Percentiles rank a stretch among this genome's conserved stretches.
phyloP scores from a whole-genome alignment of 2,888 invertebrate genomes.

The Dromius quadrimaculatus region DNA sequence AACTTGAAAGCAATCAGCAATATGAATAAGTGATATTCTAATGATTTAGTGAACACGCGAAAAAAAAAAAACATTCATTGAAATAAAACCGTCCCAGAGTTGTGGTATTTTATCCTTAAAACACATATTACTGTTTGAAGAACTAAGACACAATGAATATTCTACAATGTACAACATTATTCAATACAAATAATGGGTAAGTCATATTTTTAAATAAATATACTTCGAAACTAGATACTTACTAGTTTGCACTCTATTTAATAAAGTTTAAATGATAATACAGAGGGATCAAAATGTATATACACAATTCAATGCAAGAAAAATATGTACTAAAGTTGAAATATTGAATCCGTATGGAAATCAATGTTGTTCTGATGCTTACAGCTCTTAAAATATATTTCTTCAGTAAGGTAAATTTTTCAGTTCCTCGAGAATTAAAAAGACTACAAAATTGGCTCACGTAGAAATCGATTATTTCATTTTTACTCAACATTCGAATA shows the following conservation, averaged over 20 bases:
- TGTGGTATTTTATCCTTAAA: constrained; percentile 1
- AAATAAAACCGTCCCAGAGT: constrained; percentile 10
- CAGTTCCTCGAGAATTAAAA: too few species aligned
- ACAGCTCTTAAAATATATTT: too few species aligned
- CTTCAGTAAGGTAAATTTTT: too few species aligned
- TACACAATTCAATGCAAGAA: too few species aligned
- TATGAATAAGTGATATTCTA: constrained; percentile 17
- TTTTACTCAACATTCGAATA: too few species aligned
- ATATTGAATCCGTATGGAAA: too few species aligned
- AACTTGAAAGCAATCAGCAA: constrained; percentile 36
- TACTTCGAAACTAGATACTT: constrained; percentile 37
- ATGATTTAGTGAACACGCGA: constrained; percentile 15
- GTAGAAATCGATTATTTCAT: too few species aligned
- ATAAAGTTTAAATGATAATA: constrained; percentile 20
- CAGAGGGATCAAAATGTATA: not conserved
- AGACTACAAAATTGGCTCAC: too few species aligned
- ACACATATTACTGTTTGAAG: constrained; percentile 12
- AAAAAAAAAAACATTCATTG: constrained; percentile 1
- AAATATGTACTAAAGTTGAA: too few species aligned
- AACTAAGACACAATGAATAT: constrained; percentile 28
- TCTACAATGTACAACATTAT: constrained; percentile 39
- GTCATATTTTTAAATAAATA: constrained; percentile 30
- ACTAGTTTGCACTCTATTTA: constrained; percentile 29
- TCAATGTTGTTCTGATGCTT: too few species aligned
- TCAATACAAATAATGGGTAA: constrained; percentile 33